Conservation (phyloP, 2,797 vertebrate genomes). For the Oceanodroma leucorhoa region DNA sequence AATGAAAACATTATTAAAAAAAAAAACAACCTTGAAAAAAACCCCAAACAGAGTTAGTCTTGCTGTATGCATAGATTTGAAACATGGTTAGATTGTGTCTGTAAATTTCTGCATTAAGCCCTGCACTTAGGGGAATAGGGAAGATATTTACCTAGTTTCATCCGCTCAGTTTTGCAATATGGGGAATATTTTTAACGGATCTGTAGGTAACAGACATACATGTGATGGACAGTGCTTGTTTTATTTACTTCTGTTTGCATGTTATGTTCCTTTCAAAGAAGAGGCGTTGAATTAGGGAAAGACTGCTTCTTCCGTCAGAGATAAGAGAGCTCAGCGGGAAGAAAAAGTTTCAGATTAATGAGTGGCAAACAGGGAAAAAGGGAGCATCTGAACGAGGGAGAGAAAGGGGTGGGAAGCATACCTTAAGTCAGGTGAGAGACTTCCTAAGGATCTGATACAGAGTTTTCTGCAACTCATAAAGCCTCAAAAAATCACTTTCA, state of each 20-base stretch:
- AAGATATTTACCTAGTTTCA: background rate
- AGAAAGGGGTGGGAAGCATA: background rate
- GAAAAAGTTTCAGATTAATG: background rate
- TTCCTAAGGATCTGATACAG: background rate
- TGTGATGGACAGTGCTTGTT: background rate
- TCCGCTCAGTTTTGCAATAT: background rate
- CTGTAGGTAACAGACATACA: background rate
- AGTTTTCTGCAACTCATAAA: background rate
- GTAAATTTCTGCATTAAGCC: background rate
- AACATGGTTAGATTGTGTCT: background rate
- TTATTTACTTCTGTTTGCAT: background rate
- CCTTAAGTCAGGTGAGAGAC: background rate
- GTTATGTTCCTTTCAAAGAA: background rate
- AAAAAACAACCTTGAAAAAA: too few species aligned
- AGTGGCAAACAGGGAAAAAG: background rate
- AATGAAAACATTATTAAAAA: background rate
- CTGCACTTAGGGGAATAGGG: background rate
- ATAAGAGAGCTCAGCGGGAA: background rate
- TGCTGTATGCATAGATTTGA: background rate
- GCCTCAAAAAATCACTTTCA: background rate
- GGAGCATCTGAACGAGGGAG: background rate
- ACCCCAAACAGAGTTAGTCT: background rate
- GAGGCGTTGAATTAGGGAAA: too few species aligned
- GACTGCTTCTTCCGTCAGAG: background rate
- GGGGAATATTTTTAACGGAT: background rate